Percentiles rank a stretch among this genome's conserved stretches.
phyloP scores from a whole-genome alignment of 1,140 invertebrate species.

The Pseudomyrmex concolor region DNA sequence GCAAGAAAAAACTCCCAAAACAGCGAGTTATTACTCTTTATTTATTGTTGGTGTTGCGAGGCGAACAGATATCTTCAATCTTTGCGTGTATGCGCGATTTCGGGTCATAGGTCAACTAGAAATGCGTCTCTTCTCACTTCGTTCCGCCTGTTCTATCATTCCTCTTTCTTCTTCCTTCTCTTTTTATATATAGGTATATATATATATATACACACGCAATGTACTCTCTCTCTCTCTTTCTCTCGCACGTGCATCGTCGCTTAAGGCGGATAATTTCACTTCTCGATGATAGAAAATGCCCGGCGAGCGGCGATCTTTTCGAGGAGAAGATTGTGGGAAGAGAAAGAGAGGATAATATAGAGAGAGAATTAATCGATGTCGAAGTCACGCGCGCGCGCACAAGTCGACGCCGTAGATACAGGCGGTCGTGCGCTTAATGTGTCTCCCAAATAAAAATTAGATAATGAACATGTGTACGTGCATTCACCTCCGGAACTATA shows the following conservation, averaged over 20 bases:
- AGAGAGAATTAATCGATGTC: slow-evolving; percentile 65
- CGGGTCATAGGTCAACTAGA: slow-evolving; percentile 70
- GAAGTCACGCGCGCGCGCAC: slow-evolving; percentile 33
- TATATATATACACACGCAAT: too few species aligned
- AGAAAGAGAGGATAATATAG: slow-evolving; percentile 10
- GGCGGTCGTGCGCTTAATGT: slow-evolving; percentile 3
- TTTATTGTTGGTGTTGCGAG: too few species aligned
- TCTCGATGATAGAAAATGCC: slow-evolving; percentile 26
- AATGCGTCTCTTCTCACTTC: slow-evolving; percentile 27
- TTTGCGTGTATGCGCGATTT: slow-evolving; percentile 60
- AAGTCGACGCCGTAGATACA: slow-evolving; percentile 46
- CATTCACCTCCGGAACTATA: too few species aligned
- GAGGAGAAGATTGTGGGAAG: slow-evolving; percentile 31
- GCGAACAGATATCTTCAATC: slow-evolving; percentile 41
- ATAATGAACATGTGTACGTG: too few species aligned
- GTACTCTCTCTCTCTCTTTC: not conserved
- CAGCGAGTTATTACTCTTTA: too few species aligned
- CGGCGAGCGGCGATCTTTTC: not conserved
- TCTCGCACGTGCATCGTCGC: slow-evolving; percentile 40
- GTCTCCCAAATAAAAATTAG: slow-evolving; percentile 4
- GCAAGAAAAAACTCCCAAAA: too few species aligned
- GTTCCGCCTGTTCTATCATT: slow-evolving; percentile 10
- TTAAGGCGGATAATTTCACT: slow-evolving; percentile 68
- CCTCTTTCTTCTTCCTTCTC: not conserved
- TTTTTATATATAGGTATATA: not conserved